phyloP scores from a whole-genome alignment of 2,888 invertebrate species.

The Microdon myrmicae region DNA sequence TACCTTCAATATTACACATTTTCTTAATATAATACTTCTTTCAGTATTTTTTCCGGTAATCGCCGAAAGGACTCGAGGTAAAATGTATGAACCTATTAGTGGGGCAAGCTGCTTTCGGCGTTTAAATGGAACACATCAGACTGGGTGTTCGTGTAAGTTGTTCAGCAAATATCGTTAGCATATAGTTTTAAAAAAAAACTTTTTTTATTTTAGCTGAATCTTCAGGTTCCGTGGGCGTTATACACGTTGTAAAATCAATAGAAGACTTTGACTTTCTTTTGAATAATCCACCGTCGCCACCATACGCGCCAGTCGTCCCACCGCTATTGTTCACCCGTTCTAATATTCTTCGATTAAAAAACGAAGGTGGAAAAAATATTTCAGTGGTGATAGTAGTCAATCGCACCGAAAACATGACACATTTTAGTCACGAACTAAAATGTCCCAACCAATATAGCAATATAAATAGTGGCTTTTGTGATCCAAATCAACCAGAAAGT shows the following conservation, averaged over 20 bases:
- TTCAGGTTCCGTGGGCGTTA: slow-evolving; percentile 85
- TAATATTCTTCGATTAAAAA: slow-evolving; percentile 70
- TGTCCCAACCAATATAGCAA: slow-evolving; percentile 86
- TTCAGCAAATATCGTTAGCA: too few relatives aligned
- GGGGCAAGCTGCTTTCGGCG: slow-evolving; percentile 87
- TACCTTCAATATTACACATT: too few relatives aligned
- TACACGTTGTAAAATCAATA: slow-evolving; percentile 76
- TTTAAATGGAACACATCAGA: slow-evolving; percentile 93
- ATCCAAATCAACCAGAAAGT: slow-evolving; percentile 65
- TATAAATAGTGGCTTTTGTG: slow-evolving; percentile 68
- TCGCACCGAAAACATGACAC: slow-evolving; percentile 58
- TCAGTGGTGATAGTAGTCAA: slow-evolving; percentile 74
- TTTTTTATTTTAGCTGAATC: slow-evolving; percentile 62
- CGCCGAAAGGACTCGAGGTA: slow-evolving; percentile 73
- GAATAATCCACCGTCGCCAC: slow-evolving; percentile 77
- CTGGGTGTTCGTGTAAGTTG: slow-evolving; percentile 94
- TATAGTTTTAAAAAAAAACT: background rate
- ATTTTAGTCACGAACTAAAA: slow-evolving; percentile 74
- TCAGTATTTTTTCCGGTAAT: slow-evolving; percentile 51
- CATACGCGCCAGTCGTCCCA: slow-evolving; percentile 81
- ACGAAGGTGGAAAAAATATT: slow-evolving; percentile 69
- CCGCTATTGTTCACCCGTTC: slow-evolving; percentile 73
- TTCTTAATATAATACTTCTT: background rate
- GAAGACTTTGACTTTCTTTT: slow-evolving; percentile 81
- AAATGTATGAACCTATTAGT: slow-evolving; percentile 81